Evolutionary conservation across 1,140 invertebrate species (phyloP).

Genomic region (Bombus polaris): DNA sequence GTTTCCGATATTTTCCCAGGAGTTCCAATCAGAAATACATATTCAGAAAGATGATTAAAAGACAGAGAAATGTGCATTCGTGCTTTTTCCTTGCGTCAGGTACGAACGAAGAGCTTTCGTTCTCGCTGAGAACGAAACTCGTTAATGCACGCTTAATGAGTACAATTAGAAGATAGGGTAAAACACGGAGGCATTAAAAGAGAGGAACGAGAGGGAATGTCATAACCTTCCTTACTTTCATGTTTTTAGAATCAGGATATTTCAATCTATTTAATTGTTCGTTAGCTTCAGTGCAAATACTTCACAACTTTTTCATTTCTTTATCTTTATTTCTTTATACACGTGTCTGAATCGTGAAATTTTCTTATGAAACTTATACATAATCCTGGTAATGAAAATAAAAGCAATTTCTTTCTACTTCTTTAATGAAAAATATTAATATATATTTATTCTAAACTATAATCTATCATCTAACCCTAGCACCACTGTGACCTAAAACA

Average conservation of each 20-base stretch:
- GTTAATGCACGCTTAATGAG: constrained; percentile 53
- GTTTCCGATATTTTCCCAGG: background rate
- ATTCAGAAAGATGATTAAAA: too few relatives aligned
- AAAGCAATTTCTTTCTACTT: too few relatives aligned
- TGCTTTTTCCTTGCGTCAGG: background rate
- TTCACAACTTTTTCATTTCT: background rate
- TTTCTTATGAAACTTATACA: too few relatives aligned
- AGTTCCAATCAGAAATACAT: background rate
- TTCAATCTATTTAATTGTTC: constrained; percentile 43
- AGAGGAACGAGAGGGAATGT: background rate
- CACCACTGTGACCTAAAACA: too few relatives aligned
- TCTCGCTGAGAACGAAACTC: background rate
- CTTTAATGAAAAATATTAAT: too few relatives aligned
- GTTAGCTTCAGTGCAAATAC: background rate
- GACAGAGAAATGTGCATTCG: background rate
- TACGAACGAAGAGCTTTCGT: background rate
- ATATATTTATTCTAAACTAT: too few relatives aligned
- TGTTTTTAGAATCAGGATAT: constrained; percentile 16
- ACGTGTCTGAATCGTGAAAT: too few relatives aligned
- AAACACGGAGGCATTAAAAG: constrained; percentile 23
- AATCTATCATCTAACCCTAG: too few relatives aligned
- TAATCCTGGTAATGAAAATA: too few relatives aligned
- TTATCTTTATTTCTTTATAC: too few relatives aligned
- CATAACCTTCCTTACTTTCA: background rate
- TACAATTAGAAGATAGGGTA: constrained; percentile 55